Evolutionary conservation across 2,113 vertebrate species (phyloP).

Genomic region (Pampusana beccarii): DNA sequence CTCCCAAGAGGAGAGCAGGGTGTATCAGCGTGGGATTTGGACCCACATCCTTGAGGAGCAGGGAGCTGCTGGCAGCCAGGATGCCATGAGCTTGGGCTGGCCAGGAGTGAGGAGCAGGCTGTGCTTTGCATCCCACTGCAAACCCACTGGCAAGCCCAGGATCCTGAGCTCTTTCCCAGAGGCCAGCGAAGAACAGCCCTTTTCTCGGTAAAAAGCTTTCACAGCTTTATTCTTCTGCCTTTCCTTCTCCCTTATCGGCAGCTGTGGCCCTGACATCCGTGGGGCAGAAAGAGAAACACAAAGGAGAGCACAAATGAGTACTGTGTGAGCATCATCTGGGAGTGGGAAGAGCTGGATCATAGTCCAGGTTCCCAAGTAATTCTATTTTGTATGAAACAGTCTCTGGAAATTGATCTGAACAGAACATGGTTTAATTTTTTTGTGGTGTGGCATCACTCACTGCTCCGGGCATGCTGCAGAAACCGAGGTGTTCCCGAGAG

Average conservation of each 20-base stretch:
- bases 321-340: background rate
- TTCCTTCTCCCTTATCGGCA: background rate
- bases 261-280: background rate
- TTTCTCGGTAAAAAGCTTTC: background rate
- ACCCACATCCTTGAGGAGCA: background rate
- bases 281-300: background rate
- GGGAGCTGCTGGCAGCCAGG: background rate
- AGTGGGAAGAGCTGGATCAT: background rate
- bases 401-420: background rate
- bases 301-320: background rate
- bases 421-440: background rate
- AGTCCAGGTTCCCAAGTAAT: background rate
- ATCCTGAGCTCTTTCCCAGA: background rate
- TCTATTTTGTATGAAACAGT: background rate
- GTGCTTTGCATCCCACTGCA: background rate
- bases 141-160: rapidly evolving
- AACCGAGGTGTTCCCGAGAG: background rate
- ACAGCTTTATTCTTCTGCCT: background rate
- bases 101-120: background rate
- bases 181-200: background rate
- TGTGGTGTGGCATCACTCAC: background rate
- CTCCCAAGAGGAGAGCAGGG: background rate
- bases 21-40: rapidly evolving
- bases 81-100: background rate
- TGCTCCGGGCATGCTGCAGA: background rate